Evolutionary conservation across 2,888 invertebrate genomes (phyloP), one percentile per base, ranked within the genome.

Genomic region (Sceliomorpha sp.): DNA sequence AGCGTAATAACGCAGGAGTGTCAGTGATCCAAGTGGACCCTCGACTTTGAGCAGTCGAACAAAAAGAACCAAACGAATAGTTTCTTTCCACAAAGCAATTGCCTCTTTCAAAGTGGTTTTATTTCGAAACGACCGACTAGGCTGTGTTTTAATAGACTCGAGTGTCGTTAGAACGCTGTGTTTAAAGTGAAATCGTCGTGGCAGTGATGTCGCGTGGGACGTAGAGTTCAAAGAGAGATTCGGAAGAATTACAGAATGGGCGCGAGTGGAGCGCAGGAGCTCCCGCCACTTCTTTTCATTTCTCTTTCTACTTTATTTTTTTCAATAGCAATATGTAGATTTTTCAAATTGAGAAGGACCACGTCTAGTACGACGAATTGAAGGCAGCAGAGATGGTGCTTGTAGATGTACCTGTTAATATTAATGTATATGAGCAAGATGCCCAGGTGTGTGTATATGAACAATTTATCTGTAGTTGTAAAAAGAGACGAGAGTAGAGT

Each of bases 41-140:
- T 58, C 50, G 64, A 58, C 63, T 48, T 32, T 48, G 20, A 45
- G 12, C 48, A 44, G 34, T 50, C 50, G 44, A 64, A 64, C 64
- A 63, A 58, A 29, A 8, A 2, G 29, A 29, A 29, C 29, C 44
- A 5, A 31, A 31, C 15, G 12, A 27, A 29, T 8, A 56, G 55
- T 31, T 45, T 64, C 51, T 58, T 62, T 31, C 29, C 42, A 15
- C 34, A 10, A 9, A 58, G 51, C 42, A 26, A 50, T 64, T 50
- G 44, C 50, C 55, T 34, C 34, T 29, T n/a, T 40, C 40, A 14
- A 12, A 44, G 48, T 42, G 56, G 48, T 64, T 63, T 64, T 56
- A 56, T 64, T 64, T 37, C 50, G 44, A 9, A 29, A 29, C 29
- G 29, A 5, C 2, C 20, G 20, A 20, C 2, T 5, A 20, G 1